Conservation (phyloP, 2,113 vertebrate species). For the Urocynchramus pylzowi region DNA sequence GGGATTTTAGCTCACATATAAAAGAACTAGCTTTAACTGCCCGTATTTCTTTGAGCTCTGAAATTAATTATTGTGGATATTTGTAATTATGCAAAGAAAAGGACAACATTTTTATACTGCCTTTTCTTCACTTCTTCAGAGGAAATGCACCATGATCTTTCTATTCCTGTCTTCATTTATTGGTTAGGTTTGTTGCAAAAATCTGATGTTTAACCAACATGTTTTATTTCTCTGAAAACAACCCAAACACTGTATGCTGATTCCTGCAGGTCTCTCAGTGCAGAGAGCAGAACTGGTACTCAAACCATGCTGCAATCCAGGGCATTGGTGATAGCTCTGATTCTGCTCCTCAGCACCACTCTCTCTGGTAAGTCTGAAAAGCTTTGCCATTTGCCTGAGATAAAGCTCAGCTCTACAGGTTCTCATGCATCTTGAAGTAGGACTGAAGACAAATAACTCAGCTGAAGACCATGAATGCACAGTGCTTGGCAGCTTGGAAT, state of each 20-base stretch:
- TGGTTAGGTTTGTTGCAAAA: background rate
- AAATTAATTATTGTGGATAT: background rate
- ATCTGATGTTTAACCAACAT: background rate
- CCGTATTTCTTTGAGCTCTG: background rate
- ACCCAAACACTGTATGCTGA: background rate
- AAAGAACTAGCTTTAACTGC: background rate
- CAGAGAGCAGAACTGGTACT: background rate
- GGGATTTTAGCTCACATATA: background rate
- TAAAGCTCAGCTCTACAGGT: background rate
- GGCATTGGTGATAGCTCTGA: slow-evolving; percentile 42
- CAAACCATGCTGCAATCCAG: slow-evolving; percentile 57
- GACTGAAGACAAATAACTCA: background rate
- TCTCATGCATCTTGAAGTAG: background rate
- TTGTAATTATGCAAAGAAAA: background rate
- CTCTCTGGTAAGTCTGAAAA: slow-evolving; percentile 36
- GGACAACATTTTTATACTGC: background rate
- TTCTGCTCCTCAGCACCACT: slow-evolving; percentile 49
- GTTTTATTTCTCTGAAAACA: background rate
- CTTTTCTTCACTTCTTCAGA: background rate
- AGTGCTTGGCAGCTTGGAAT: background rate
- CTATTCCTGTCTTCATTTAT: background rate
- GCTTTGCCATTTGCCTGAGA: background rate
- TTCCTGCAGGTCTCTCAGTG: background rate
- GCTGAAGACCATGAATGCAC: background rate
- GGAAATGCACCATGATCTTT: background rate